Percentiles rank a stretch among this genome's conserved stretches.
phyloP scores from a whole-genome alignment of 2,888 invertebrate genomes.

The Ophioninae sp. region DNA sequence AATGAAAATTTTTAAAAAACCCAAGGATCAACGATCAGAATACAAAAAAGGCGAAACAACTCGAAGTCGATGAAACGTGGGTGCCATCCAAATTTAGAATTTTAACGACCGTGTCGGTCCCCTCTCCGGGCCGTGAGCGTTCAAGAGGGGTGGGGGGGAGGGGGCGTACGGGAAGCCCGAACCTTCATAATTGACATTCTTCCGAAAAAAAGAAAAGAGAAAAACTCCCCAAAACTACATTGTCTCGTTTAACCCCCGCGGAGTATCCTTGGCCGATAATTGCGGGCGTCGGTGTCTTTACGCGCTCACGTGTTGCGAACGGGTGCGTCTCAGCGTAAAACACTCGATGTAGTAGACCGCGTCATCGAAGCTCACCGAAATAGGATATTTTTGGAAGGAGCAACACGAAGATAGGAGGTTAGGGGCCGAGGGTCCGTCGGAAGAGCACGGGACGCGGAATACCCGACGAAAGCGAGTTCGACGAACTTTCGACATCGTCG shows the following conservation, averaged over 20 bases:
- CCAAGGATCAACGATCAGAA: background rate
- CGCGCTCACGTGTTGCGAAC: too few species aligned
- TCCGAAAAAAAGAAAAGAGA: background rate
- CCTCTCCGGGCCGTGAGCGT: conserved; percentile 23
- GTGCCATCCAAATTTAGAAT: conserved; percentile 57
- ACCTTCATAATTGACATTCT: too few species aligned
- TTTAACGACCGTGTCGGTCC: conserved; percentile 43
- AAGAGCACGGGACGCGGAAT: conserved; percentile 22
- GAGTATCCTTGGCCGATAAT: too few species aligned
- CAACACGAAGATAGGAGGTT: background rate
- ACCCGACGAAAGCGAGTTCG: conserved; percentile 49
- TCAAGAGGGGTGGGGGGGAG: background rate
- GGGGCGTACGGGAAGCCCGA: background rate
- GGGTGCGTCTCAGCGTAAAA: background rate
- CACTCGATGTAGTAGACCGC: background rate
- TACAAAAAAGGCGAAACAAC: too few species aligned
- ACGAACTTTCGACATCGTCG: conserved; percentile 51
- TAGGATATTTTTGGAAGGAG: conserved; percentile 32
- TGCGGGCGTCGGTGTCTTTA: too few species aligned
- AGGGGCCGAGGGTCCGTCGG: conserved; percentile 17
- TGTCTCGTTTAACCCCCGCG: background rate
- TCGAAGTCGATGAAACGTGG: conserved; percentile 37
- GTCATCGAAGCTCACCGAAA: conserved; percentile 15
- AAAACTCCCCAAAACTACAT: too few species aligned
- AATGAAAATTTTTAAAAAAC: background rate